Percentiles rank a stretch among this genome's conserved stretches.
These are phyloP conservation scores for Lepilemur septentrionalis DNA, from an alignment of 2,797 vertebrate genomes.

Conservation along the genomic window DNA sequence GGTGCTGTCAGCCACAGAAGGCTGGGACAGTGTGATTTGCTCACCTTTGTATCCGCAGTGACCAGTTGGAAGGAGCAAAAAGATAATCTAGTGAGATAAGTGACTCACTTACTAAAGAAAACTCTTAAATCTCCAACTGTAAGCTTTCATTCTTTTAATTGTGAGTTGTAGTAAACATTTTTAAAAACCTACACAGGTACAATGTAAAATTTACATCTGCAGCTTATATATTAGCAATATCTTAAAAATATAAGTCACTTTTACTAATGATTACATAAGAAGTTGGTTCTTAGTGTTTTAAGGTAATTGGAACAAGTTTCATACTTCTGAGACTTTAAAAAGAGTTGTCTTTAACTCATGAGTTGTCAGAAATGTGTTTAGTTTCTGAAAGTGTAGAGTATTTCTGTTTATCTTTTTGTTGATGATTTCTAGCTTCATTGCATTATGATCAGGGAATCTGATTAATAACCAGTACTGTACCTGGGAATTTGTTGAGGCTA, in stretches of 20 bases:
- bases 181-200: not conserved
- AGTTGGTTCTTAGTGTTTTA: not conserved
- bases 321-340: not conserved
- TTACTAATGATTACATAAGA: not conserved
- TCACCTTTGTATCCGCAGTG: not conserved
- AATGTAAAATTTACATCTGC: not conserved
- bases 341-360: not conserved
- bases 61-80: not conserved
- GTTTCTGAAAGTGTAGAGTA: not conserved
- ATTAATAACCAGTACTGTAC: not conserved
- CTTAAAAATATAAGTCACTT: not conserved
- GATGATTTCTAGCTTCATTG: constrained; percentile 36
- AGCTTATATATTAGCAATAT: not conserved
- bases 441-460: not conserved
- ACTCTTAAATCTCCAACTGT: not conserved
- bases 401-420: not conserved
- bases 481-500: not conserved
- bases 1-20: not conserved
- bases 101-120: not conserved
- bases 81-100: not conserved
- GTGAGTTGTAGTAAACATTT: not conserved
- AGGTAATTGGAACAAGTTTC: not conserved
- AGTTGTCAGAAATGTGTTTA: not conserved
- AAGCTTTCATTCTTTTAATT: not conserved
- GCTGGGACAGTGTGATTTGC: not conserved